A percentile compares a stretch with the other conserved stretches of the same genome.
phyloP scores from a whole-genome alignment of 2,888 invertebrate genomes.

The Lasioglossum lativentre region DNA sequence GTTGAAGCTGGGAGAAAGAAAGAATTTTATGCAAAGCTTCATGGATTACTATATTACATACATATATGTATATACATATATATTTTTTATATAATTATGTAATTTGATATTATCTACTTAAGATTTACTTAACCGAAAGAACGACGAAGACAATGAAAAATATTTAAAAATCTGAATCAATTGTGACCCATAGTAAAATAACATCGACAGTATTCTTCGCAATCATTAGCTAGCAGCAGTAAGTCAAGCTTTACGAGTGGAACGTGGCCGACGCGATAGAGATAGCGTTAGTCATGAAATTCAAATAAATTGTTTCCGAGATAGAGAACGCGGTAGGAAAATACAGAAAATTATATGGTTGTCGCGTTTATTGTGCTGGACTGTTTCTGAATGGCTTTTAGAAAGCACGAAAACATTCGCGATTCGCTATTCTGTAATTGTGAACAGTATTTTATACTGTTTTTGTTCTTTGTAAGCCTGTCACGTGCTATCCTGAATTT shows the following conservation, averaged over 20 bases:
- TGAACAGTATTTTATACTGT: neutral
- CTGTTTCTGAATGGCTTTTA: neutral
- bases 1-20: too few relatives aligned
- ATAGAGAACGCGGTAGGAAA: neutral
- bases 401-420: neutral
- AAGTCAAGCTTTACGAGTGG: constrained; percentile 23
- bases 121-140: too few relatives aligned
- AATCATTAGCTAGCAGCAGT: neutral
- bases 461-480: neutral
- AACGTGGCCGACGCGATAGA: constrained; percentile 20
- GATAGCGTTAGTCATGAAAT: constrained; percentile 23
- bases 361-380: neutral
- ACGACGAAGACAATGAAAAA: too few relatives aligned
- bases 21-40: too few relatives aligned
- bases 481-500: neutral
- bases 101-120: too few relatives aligned
- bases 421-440: neutral
- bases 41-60: too few relatives aligned
- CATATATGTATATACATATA: too few relatives aligned
- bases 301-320: constrained; percentile 13
- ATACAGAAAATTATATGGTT: neutral
- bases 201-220: neutral
- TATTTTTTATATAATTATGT: too few relatives aligned
- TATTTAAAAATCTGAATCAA: too few relatives aligned
- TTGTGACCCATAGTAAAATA: too few relatives aligned